A percentile compares a stretch with the other conserved stretches of the same genome.
Evolutionary conservation across 1,140 invertebrate genomes (phyloP).

Genomic region (Drosophila quadrilineata): DNA sequence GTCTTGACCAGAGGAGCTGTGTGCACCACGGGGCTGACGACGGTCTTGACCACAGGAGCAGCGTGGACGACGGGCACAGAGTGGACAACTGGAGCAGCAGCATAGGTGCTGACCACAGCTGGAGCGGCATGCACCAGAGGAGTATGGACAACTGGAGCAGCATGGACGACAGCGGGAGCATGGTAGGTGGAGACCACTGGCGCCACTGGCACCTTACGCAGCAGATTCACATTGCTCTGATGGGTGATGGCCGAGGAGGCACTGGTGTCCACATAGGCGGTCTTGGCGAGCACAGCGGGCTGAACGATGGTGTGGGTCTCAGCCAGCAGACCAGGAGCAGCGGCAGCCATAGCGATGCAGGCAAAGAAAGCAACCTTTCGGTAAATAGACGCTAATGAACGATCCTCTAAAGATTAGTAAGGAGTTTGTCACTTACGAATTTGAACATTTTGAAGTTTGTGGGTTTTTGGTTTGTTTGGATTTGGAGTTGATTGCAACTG

Average conservation of each 20-base stretch:
- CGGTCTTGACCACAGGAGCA: conserved; percentile 71
- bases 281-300: conserved; percentile 64
- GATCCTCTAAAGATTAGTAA: background rate
- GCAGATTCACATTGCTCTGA: conserved; percentile 80
- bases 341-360: conserved; percentile 60
- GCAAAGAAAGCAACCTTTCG: conserved; percentile 64
- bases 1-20: conserved; percentile 55
- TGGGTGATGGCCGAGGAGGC: conserved; percentile 82
- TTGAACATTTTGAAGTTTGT: conserved; percentile 68
- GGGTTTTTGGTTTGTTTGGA: conserved; percentile 26
- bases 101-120: conserved; percentile 12
- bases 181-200: background rate
- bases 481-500: conserved; percentile 66
- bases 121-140: too few relatives aligned
- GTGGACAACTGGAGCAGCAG: conserved; percentile 65
- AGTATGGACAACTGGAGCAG: conserved; percentile 49
- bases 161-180: conserved; percentile 64
- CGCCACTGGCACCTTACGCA: conserved; percentile 58
- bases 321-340: conserved; percentile 65
- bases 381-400: background rate
- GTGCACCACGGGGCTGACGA: conserved; percentile 36
- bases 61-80: conserved; percentile 78
- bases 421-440: conserved; percentile 55
- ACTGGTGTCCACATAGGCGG: conserved; percentile 62
- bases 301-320: conserved; percentile 65